phyloP scores from a whole-genome alignment of 2,888 invertebrate species.

The Adelognathus sp. region DNA sequence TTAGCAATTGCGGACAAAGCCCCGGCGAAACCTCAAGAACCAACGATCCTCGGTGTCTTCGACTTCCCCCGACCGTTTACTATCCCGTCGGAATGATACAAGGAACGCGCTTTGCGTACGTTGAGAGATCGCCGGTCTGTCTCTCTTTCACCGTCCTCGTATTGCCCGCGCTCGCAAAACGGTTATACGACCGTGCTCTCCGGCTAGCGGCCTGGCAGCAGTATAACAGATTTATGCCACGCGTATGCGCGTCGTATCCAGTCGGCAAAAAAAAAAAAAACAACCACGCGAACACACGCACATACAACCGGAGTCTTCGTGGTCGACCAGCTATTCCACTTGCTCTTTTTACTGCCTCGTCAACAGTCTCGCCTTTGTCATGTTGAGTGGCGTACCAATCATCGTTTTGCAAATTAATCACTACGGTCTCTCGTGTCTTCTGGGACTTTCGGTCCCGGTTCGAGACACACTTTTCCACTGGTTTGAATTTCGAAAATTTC shows the following conservation, averaged over 20 bases:
- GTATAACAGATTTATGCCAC: conserved; percentile 59
- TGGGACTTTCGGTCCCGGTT: not conserved
- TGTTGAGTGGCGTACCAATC: not conserved
- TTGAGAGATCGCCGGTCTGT: conserved; percentile 22
- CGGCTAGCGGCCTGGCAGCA: conserved; percentile 44
- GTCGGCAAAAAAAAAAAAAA: conserved; percentile 34
- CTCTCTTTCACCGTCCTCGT: conserved; percentile 32
- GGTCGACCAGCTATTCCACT: conserved; percentile 33
- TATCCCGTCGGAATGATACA: conserved; percentile 15
- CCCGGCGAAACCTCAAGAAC: conserved; percentile 28
- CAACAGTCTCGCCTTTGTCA: conserved; percentile 10
- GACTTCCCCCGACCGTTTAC: conserved; percentile 21
- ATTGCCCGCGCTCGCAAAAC: conserved; percentile 58
- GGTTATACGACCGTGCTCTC: conserved; percentile 57
- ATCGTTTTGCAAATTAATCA: not conserved
- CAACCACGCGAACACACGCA: not conserved
- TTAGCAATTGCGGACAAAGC: conserved; percentile 24
- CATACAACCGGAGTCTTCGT: no score
- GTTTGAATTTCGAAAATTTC: no score
- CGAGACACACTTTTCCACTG: not conserved
- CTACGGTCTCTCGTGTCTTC: not conserved
- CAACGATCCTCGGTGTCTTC: conserved; percentile 35
- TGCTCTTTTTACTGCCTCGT: conserved; percentile 12
- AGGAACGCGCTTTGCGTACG: conserved; percentile 29
- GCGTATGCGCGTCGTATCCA: conserved; percentile 53